A percentile compares a stretch with the other conserved stretches of the same genome.
phyloP scores from a whole-genome alignment of 2,888 invertebrate species.

The Philereme vetulata region DNA sequence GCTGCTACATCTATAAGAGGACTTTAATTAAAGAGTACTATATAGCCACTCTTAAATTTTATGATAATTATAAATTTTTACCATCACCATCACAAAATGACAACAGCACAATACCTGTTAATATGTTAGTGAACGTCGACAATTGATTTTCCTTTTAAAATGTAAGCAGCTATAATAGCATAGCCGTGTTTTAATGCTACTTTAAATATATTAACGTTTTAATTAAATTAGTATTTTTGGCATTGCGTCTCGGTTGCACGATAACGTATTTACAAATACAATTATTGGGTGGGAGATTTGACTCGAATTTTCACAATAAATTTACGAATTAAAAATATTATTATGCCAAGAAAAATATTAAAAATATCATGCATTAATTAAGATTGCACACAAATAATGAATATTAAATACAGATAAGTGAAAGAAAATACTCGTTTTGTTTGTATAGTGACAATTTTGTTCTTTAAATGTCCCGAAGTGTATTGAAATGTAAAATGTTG shows the following conservation, averaged over 20 bases:
- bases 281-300: conserved; percentile 51
- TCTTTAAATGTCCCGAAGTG: not conserved
- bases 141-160: not conserved
- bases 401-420: not conserved
- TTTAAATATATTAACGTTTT: conserved; percentile 54
- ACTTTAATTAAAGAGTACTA: not conserved
- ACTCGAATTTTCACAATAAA: conserved; percentile 30
- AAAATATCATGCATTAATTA: not conserved
- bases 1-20: conserved; percentile 1
- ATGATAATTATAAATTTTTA: too few relatives aligned
- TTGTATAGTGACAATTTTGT: not conserved
- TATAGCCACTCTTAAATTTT: too few relatives aligned
- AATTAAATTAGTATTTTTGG: conserved; percentile 64
- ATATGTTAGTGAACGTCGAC: too few relatives aligned
- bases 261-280: conserved; percentile 56
- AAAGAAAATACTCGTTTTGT: not conserved
- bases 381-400: not conserved
- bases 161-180: conserved; percentile 10
- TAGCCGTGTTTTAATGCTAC: conserved; percentile 41
- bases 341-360: conserved; percentile 17
- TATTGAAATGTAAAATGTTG: not conserved
- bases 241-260: conserved; percentile 60
- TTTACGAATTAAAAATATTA: conserved; percentile 10
- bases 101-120: too few relatives aligned
- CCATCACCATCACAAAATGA: too few relatives aligned